Conservation (phyloP, 2,113 vertebrate genomes). For the Ictalurus furcatus region DNA sequence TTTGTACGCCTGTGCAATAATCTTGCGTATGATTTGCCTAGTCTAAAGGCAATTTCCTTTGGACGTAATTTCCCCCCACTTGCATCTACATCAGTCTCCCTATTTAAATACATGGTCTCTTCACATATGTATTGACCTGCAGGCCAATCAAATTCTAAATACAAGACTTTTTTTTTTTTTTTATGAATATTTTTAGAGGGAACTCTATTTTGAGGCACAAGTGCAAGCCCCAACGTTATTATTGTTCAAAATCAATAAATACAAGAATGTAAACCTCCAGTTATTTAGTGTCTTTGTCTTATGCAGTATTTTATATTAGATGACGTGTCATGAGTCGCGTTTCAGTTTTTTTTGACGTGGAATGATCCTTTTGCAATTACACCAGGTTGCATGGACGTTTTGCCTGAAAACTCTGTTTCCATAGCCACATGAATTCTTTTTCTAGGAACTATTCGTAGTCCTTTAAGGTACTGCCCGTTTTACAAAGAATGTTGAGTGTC, state of each 20-base stretch:
- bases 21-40: background rate
- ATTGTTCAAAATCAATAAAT: background rate
- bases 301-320: background rate
- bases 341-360: background rate
- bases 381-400: background rate
- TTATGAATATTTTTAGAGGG: background rate
- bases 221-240: background rate
- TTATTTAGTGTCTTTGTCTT: background rate
- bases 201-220: background rate
- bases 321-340: background rate
- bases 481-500: background rate
- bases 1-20: background rate
- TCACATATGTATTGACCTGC: background rate
- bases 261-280: background rate
- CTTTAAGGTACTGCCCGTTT: background rate
- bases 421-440: constrained; percentile 23
- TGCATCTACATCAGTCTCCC: background rate
- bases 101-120: background rate
- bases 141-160: background rate
- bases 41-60: background rate
- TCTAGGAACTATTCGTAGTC: background rate
- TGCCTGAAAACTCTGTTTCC: constrained; percentile 23
- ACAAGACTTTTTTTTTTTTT: background rate
- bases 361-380: background rate
- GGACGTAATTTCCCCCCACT: no score